Evolutionary conservation across 2,797 vertebrate species (phyloP).

Genomic region (Myotis vivesi): DNA sequence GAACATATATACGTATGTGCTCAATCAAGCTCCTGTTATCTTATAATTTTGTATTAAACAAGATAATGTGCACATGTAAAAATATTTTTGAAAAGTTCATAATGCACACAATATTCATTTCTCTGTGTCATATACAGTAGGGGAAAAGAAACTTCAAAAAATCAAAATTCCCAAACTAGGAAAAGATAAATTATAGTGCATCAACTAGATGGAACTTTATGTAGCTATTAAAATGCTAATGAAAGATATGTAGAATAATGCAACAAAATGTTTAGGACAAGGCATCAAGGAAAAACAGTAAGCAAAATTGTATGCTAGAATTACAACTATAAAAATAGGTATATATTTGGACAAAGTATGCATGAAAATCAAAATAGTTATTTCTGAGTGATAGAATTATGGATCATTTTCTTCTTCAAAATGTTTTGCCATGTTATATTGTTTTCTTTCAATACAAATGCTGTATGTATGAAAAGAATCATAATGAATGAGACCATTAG

Average conservation of each 20-base stretch:
- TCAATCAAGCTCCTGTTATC: background rate
- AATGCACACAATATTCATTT: background rate
- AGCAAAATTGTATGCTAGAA: background rate
- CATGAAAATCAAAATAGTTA: conserved; percentile 41
- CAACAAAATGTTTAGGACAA: background rate
- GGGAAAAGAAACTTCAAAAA: background rate
- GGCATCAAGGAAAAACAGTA: background rate
- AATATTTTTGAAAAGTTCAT: background rate
- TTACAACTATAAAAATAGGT: conserved; percentile 27
- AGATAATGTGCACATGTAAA: background rate
- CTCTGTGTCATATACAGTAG: background rate
- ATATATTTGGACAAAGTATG: background rate
- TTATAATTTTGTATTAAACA: background rate
- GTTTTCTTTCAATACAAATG: background rate
- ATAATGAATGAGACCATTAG: conserved; percentile 49
- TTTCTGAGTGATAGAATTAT: conserved; percentile 19
- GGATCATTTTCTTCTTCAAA: conserved; percentile 20
- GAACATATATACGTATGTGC: background rate
- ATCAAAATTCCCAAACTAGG: background rate
- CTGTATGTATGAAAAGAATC: background rate
- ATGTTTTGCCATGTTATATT: conserved; percentile 18
- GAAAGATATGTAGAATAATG: background rate
- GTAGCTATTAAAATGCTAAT: background rate
- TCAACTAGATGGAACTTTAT: background rate
- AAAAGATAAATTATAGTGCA: background rate